phyloP scores from a whole-genome alignment of 2,888 invertebrate genomes.

The Synanthedon andrenaeformis region DNA sequence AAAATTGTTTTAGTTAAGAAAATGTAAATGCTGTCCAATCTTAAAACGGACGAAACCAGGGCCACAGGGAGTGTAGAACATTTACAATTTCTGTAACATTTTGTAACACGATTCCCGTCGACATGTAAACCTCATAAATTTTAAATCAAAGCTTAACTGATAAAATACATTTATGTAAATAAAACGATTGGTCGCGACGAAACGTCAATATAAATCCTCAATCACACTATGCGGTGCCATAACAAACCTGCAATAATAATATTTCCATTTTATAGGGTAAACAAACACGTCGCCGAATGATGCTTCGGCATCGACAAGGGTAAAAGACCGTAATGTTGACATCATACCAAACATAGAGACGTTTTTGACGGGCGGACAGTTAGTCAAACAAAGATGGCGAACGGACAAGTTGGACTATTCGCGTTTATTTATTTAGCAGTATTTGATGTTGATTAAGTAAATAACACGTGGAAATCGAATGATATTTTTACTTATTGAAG shows the following conservation, averaged over 20 bases:
- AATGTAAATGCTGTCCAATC: too few species aligned
- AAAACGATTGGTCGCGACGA: background rate
- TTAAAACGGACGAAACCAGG: too few species aligned
- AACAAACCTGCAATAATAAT: constrained; percentile 5
- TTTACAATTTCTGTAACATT: too few species aligned
- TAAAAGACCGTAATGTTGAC: constrained; percentile 21
- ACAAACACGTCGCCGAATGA: constrained; percentile 13
- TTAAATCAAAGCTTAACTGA: background rate
- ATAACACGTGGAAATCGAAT: too few species aligned
- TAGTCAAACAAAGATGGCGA: constrained; percentile 16
- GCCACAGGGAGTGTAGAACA: too few species aligned
- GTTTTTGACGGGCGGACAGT: constrained; percentile 23
- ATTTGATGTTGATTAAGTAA: background rate
- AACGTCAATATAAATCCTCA: background rate
- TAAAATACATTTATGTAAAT: background rate
- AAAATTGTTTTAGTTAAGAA: too few species aligned
- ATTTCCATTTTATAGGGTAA: constrained; percentile 16
- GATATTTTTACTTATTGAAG: too few species aligned
- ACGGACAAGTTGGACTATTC: background rate
- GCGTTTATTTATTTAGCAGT: background rate
- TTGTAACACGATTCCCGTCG: too few species aligned
- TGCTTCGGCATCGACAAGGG: constrained; percentile 20
- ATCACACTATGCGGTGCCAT: background rate
- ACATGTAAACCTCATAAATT: background rate
- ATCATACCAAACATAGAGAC: constrained; percentile 3